phyloP scores from a whole-genome alignment of 2,113 vertebrate species.

The Probosciger aterrimus region DNA sequence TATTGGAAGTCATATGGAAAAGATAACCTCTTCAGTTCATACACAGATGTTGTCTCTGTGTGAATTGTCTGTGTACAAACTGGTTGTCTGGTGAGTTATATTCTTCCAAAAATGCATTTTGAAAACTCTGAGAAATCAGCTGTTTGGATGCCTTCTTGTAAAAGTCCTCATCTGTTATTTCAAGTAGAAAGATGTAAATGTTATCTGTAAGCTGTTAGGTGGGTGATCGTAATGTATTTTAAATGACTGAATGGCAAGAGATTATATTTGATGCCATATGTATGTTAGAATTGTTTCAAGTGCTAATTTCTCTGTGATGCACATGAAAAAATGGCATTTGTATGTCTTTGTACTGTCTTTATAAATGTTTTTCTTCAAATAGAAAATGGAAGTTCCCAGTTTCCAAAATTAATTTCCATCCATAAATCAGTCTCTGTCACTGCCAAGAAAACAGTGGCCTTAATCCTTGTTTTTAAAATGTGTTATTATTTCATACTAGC shows the following conservation, averaged over 20 bases:
- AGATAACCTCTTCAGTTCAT: neutral
- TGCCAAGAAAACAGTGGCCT: neutral
- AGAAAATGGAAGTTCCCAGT: constrained; percentile 1
- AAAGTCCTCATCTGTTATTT: neutral
- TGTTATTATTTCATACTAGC: neutral
- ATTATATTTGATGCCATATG: neutral
- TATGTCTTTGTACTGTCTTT: neutral
- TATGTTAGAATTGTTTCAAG: constrained; percentile 4
- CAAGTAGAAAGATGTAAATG: neutral
- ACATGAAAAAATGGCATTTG: neutral
- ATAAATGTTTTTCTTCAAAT: constrained; percentile 7
- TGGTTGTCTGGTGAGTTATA: neutral
- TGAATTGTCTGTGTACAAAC: neutral
- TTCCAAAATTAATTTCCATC: constrained; percentile 1
- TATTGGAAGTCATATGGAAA: neutral
- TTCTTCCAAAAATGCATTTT: neutral
- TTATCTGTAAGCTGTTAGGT: neutral
- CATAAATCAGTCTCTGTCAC: neutral
- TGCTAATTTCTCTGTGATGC: neutral
- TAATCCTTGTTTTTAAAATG: neutral
- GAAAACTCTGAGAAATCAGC: neutral
- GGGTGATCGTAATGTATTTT: neutral
- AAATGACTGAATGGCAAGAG: neutral
- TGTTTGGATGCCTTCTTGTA: neutral
- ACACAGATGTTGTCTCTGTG: neutral